Base-by-base conservation (phyloP, 2,797 vertebrate species). In the Taenioides sp. region DNA sequence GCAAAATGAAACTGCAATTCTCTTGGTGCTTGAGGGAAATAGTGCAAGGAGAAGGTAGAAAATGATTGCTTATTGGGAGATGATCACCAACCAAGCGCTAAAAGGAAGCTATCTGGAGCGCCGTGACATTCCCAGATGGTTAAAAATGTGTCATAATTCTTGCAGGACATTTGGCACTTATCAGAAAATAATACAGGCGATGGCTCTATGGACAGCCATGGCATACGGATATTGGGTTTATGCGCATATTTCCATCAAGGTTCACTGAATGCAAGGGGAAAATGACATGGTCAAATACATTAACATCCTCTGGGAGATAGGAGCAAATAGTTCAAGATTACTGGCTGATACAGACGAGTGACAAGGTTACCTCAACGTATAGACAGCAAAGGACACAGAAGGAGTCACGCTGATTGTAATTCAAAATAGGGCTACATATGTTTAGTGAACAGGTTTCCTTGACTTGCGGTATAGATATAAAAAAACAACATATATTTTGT, bases 1-100 rank as follows among this genome's bases (percentile, higher is more conserved):
- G 82, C 77, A 78, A 87, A 90, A 90, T 84, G 84, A 88, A 89
- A 90, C 87, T 80, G 80, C 74, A 84, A 89, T 90, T 86, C 82
- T 81, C 75, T 47, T 5, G 31, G 72, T 12, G 70, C 84, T 86
- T 71, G 67, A 78, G 80, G 87, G 84, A 74, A 86, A 82, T 75
- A 65, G 61, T 60, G 81, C 77, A 86, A 40, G 60, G 58, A 86
- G 75, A 59, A 66, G 67, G 75, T 73, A 73, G 81, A 70, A 34
- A 88, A 75, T 75, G 77, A 88, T 86, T 59, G 63, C 84, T 76
- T 69, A 61, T 74, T 82, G 73, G 80, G 80, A 76, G 78, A 72
- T 77, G 84, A 88, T 85, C 81, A 74, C 74, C 65, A 72, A 71
- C 69, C 65, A 75, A 69, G 68, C 65, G 78, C 78, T 77, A 34